phyloP scores from a whole-genome alignment of 2,888 invertebrate genomes.

The Atethmia centrago region DNA sequence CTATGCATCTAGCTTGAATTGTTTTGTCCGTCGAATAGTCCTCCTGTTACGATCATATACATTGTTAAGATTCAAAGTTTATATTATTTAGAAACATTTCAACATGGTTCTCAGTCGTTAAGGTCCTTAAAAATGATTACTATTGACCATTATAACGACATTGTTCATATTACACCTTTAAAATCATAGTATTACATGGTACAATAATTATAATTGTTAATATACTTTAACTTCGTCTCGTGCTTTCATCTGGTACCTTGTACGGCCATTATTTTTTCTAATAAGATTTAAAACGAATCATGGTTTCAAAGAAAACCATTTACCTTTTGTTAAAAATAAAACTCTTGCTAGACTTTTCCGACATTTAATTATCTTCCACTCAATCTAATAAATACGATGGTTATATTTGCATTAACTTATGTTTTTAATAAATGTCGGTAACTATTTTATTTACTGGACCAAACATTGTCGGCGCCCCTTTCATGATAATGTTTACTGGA shows the following conservation, averaged over 20 bases:
- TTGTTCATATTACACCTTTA: not conserved
- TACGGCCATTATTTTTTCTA: constrained; percentile 4
- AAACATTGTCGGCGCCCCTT: not conserved
- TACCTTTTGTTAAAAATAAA: not conserved
- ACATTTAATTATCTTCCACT: not conserved
- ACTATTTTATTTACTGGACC: not conserved
- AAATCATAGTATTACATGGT: not conserved
- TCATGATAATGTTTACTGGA: not conserved
- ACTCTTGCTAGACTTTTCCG: not conserved
- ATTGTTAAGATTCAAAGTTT: not conserved
- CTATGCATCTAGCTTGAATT: too few relatives aligned
- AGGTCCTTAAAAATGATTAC: not conserved
- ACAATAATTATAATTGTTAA: not conserved
- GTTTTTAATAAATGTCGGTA: not conserved
- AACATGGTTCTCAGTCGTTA: not conserved
- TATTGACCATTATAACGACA: not conserved
- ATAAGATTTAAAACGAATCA: constrained; percentile 15
- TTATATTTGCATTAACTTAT: not conserved
- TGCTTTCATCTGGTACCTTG: not conserved
- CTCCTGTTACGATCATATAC: not conserved
- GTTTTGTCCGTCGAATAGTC: not conserved
- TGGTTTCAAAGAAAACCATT: constrained; percentile 8
- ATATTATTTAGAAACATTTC: not conserved
- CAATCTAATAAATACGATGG: not conserved
- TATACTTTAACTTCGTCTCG: not conserved